Base-by-base conservation (phyloP, 2,797 vertebrate species). In the Muscicapa comitata region DNA sequence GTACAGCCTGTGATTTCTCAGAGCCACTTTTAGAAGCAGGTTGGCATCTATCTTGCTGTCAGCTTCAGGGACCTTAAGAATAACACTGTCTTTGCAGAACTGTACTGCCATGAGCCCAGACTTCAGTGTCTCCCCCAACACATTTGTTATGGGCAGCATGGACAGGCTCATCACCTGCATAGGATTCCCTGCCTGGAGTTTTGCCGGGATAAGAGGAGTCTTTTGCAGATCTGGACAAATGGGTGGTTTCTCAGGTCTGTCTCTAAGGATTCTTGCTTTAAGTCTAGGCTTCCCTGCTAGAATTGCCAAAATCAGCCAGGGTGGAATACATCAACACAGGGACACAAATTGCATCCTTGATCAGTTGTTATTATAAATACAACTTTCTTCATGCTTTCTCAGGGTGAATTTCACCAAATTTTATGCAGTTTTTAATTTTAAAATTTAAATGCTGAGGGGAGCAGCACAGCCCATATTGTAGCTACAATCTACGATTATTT, bases 271-370 rank as follows among this genome's bases (percentile, higher is more conserved):
- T 67, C 45, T 43, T 91, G 25, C 35, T 93, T 67, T 53, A 79
- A 42, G 10, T 42, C 38, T 62, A 10, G 28, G 23, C 10, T 63
- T 82, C n/a, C 42, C 61, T 91, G 50, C 42, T 58, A 5, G 9
- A 29, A 28, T 58, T 74, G 38, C 79, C 11, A 3, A 48, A 50
- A 63, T 67, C 45, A 74, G n/a, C 24, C 78, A 65, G 19, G 6
- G 28, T 65, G 23, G 43, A 63, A 57, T 2, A 17, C 0, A 0
- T 55, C 48, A 63, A 26, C 10, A 2, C 45, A 55, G 28, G 37
- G 37, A 29, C 11, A 14, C 20, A 74, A 77, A 57, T 74, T 28
- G 31, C 38, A 50, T 83, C 50, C 33, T 26, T 4, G 0, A 6
- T 85, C 38, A 47, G 2, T 35, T 72, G 1, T 40, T 53, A 25